phyloP scores from a whole-genome alignment of 2,797 vertebrate species.

The Neostethus bicornis region DNA sequence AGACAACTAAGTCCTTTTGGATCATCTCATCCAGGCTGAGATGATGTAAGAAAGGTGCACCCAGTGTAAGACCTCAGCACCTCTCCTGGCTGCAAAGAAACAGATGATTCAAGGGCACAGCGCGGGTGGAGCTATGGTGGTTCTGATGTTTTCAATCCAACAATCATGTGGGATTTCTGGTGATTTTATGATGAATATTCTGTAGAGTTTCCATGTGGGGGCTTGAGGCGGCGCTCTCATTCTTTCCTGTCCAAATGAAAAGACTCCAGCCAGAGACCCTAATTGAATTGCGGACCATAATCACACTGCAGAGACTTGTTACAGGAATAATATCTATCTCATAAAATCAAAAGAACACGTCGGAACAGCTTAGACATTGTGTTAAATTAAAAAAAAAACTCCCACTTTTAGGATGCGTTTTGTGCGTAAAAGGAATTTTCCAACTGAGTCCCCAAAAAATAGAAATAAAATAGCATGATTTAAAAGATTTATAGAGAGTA shows the following conservation, averaged over 20 bases:
- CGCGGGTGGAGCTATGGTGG: background rate
- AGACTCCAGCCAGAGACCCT: conserved; percentile 33
- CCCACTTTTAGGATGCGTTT: conserved; percentile 15
- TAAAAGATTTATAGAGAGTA: background rate
- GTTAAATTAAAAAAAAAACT: conserved; percentile 7
- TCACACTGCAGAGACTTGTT: conserved; percentile 28
- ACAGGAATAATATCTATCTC: background rate
- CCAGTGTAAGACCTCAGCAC: conserved; percentile 16
- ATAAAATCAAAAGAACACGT: background rate
- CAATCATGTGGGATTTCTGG: background rate
- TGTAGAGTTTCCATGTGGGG: conserved; percentile 28
- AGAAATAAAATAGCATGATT: conserved; percentile 1
- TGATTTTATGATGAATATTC: background rate
- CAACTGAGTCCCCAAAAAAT: background rate
- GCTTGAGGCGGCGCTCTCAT: conserved; percentile 57
- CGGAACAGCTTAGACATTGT: background rate
- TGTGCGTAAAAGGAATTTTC: background rate
- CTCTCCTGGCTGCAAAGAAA: background rate
- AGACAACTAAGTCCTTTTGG: conserved; percentile 12
- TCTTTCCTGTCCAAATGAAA: conserved; percentile 24
- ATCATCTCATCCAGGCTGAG: conserved; percentile 19
- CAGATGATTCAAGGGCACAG: conserved; percentile 5
- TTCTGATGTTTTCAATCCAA: conserved; percentile 1
- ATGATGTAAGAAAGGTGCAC: conserved; percentile 30
- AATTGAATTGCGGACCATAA: conserved; percentile 50